Base-by-base conservation (phyloP, 2,888 invertebrate species). In the Aromia moschata region DNA sequence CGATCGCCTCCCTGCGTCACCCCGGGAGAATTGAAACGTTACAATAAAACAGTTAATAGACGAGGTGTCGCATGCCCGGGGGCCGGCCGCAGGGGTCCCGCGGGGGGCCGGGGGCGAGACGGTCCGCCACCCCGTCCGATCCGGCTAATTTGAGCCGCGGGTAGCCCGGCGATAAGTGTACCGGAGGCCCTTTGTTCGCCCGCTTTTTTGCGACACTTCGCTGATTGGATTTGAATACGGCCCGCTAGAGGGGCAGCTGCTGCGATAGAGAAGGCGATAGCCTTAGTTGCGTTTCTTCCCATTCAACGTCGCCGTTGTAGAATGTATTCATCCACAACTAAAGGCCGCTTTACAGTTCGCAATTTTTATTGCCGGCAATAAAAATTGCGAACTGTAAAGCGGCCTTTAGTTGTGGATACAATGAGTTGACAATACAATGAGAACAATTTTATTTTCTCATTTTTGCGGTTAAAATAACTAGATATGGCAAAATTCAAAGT, bases 11-110 rank as follows among this genome's bases (percentile, higher is more conserved):
- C 68, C 70, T 67, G 58, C 66, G 67, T n/a, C 70, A 68, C 70
- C 70, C 66, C 58, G 63, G 70, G 73, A 77, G 78, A 76, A 80
- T 79, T 79, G 79, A 80, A 80, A 77, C 73, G 78, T 77, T 75
- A 80, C 80, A 80, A 81, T 81, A 80, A 80, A 80, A 80, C 78
- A 78, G 80, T 79, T 81, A 81, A 81, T 81, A 80, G 80, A 79
- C 78, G 80, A 80, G 81, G 81, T 81, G 81, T 81, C 80, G 78
- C 73, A 73, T 75, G 75, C 76, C 80, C 78, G 70, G 72, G 67
- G 76, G 81, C 75, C 73, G 73, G 71, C 79, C 71, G 67, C 76
- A 71, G 78, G 79, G 75, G 71, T 70, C 74, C n/a, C n/a, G n/a
- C 59, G 69, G 70, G 69, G 71, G 71, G 69, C 69, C 70, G 67